phyloP scores from a whole-genome alignment of 2,888 invertebrate species.

The Pristionchus japonicus region DNA sequence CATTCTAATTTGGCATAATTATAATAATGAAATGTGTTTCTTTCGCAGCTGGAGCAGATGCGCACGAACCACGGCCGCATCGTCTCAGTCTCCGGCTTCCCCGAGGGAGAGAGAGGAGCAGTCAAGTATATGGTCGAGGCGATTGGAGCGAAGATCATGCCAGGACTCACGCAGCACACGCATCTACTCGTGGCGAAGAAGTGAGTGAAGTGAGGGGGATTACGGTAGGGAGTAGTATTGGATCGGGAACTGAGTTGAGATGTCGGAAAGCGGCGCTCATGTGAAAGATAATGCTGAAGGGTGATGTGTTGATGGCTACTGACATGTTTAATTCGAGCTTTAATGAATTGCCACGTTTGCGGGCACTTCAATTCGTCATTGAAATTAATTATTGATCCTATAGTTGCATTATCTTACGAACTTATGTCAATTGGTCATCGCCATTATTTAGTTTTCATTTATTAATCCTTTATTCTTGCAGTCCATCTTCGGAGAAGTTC shows the following conservation, averaged over 20 bases:
- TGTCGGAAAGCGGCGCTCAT: neutral
- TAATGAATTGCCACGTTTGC: neutral
- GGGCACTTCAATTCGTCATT: neutral
- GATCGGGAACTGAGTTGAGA: neutral
- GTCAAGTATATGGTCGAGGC: conserved; percentile 88
- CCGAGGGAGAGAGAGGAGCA: conserved; percentile 86
- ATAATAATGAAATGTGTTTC: neutral
- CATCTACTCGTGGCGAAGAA: conserved; percentile 79
- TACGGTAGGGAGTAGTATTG: neutral
- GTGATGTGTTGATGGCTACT: neutral
- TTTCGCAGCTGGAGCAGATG: neutral
- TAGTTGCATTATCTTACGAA: no score
- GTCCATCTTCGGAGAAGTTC: conserved; percentile 81
- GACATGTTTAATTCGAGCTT: neutral
- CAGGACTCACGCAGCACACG: conserved; percentile 79
- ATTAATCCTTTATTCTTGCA: neutral
- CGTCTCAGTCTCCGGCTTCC: conserved; percentile 79
- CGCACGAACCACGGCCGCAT: conserved; percentile 32
- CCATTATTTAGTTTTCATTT: neutral
- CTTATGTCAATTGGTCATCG: neutral
- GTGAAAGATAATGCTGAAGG: neutral
- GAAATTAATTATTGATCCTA: no score
- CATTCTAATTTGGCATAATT: no score
- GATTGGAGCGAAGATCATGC: conserved; percentile 87
- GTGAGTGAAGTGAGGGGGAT: conserved; percentile 71